These are phyloP conservation scores for Blastomussa wellsi DNA, from an alignment of 92 coral and sea anemone species.

Conservation along the genomic window DNA sequence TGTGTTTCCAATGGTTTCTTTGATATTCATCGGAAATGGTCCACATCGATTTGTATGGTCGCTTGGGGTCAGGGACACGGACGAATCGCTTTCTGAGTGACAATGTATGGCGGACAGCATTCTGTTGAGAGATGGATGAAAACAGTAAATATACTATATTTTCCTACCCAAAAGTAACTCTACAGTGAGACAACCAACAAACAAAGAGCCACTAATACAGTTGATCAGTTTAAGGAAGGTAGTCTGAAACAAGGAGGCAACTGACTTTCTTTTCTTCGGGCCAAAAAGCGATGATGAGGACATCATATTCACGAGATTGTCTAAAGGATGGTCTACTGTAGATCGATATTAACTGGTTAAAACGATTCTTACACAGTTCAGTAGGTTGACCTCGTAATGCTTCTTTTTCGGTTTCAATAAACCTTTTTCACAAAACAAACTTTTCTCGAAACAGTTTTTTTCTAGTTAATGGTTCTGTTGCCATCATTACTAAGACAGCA, in stretches of 20 bases:
- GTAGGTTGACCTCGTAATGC: background rate
- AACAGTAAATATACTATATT: background rate
- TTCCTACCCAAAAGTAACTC: background rate
- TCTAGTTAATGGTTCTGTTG: background rate
- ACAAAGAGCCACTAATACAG: background rate
- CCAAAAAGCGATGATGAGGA: background rate
- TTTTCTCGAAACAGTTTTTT: background rate
- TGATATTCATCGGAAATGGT: slow-evolving; percentile 49
- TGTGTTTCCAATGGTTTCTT: slow-evolving; percentile 28
- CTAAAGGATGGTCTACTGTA: background rate
- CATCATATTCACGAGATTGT: no score
- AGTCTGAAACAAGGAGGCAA: background rate
- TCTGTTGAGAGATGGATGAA: slow-evolving; percentile 43
- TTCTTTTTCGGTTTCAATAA: background rate
- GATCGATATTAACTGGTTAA: background rate
- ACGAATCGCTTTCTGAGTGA: slow-evolving; percentile 79
- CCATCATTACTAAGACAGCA: background rate
- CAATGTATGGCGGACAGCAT: slow-evolving; percentile 82
- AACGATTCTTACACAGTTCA: background rate
- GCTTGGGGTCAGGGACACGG: slow-evolving; percentile 61
- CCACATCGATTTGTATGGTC: slow-evolving; percentile 81
- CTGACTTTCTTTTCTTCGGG: background rate
- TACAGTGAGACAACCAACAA: background rate
- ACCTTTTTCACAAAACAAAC: background rate
- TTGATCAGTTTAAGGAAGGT: background rate